These are phyloP conservation scores for Larimichthys polyactis DNA, from an alignment of 2,113 vertebrate genomes.

Conservation along the genomic window DNA sequence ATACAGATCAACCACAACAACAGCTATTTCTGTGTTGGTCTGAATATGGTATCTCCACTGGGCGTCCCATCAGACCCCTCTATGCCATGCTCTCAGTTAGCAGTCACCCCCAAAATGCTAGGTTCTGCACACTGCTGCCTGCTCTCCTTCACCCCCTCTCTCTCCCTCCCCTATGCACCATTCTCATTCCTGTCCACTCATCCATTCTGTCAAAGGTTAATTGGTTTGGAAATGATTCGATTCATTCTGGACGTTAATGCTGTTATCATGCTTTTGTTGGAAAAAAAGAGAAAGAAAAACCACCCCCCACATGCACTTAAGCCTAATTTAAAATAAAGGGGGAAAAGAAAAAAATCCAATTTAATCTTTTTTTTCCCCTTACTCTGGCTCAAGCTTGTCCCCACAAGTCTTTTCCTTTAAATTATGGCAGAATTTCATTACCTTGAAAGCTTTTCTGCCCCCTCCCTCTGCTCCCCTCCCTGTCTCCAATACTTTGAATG, in stretches of 20 bases:
- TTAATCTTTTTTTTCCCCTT: constrained; percentile 79
- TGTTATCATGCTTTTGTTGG: constrained; percentile 87
- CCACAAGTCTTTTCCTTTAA: constrained; percentile 87
- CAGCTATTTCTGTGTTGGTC: background rate
- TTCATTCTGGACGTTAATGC: constrained; percentile 88
- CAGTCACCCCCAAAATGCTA: constrained; percentile 39
- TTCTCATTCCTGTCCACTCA: constrained; percentile 85
- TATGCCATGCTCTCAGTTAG: constrained; percentile 35
- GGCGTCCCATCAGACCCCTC: background rate
- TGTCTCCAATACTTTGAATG: constrained; percentile 82
- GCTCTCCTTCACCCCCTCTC: constrained; percentile 26
- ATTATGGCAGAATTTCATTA: constrained; percentile 90
- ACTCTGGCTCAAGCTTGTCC: constrained; percentile 79
- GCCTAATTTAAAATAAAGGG: constrained; percentile 86
- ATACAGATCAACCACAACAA: background rate
- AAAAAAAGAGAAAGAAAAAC: constrained; percentile 79
- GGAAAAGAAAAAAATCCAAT: constrained; percentile 84
- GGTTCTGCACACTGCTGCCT: constrained; percentile 31
- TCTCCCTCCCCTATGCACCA: constrained; percentile 50
- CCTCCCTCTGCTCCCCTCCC: constrained; percentile 71
- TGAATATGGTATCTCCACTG: background rate
- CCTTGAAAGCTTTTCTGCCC: constrained; percentile 86
- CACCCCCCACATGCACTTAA: constrained; percentile 84
- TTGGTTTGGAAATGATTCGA: constrained; percentile 91
- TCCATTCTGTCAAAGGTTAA: constrained; percentile 89